Base-by-base conservation (phyloP, 92 coral and sea anemone genomes). In the Ricordea florida region DNA sequence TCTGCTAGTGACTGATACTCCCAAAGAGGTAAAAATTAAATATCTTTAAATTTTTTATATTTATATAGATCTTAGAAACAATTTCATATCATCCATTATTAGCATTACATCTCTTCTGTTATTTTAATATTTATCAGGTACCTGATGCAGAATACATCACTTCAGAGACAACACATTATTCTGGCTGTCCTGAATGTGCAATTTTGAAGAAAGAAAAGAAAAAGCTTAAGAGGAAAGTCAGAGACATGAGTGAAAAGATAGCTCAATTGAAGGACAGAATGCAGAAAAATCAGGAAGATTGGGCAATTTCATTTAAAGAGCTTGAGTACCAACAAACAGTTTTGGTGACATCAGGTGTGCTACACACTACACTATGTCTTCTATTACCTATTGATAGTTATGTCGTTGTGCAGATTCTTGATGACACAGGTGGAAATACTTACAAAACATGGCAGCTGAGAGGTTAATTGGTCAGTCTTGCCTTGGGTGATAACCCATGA, bases 311-410 rank as follows among this genome's bases (percentile, higher is more conserved):
- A 16, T 66, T 66, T 47, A 34, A 46, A 36, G 58, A 66, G 59
- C 30, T 66, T 42, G 38, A 62, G 74, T 34, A 66, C 38, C 74
- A 66, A 66, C 74, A 66, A 33, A 43, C 74, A 66, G 46, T 49
- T 31, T 32, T 66, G 45, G 74, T 48, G 60, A 46, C 74, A 48
- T 66, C 73, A 66, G 74, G 74, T 48, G 74, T 66, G 61, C 44
- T 62, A 27, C 26, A 59, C 45, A 59, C 66, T 20, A 59, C 24
- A 21, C 66, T 59, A 20, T 18, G 30, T 7, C 46, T 37, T 41
- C 41, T 42, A n/a, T n/a, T n/a, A 25, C 26, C 69, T 40, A 41
- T 57, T 62, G 36, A 3, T 62, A 51, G 69, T 24, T 57, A 32
- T 57, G 43, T 16, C 32, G 64, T 32, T 57, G 64, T 38, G 52